Percentiles rank a stretch among this genome's conserved stretches.
phyloP scores from a whole-genome alignment of 2,888 invertebrate species.

The Drosophila yooni region DNA sequence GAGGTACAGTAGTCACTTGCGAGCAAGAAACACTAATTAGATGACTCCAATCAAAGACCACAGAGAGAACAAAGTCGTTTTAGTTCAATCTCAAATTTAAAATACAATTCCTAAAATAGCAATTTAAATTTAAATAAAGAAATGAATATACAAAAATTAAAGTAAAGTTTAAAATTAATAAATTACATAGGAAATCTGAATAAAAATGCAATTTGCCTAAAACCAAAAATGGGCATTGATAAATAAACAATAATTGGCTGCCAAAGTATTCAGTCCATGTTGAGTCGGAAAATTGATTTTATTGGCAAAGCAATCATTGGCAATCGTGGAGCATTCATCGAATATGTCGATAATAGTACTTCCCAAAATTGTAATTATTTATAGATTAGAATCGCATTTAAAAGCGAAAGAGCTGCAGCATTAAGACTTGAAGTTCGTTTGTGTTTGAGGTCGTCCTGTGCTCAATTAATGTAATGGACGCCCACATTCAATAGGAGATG shows the following conservation, averaged over 20 bases:
- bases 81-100: not conserved
- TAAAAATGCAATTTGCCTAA: not conserved
- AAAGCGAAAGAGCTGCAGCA: not conserved
- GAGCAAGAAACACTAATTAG: not conserved
- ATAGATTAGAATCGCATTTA: not conserved
- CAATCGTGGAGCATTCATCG: not conserved
- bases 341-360: not conserved
- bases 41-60: not conserved
- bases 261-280: not conserved
- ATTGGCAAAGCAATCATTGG: not conserved
- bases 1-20: not conserved
- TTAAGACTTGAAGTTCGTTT: not conserved
- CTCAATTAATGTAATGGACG: conserved; percentile 62
- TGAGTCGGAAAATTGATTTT: not conserved
- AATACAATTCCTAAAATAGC: not conserved
- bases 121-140: not conserved
- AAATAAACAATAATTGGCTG: not conserved
- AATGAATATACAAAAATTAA: not conserved
- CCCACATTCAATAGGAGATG: conserved; percentile 41
- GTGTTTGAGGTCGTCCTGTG: conserved; percentile 26
- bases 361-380: not conserved
- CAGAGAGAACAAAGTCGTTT: not conserved
- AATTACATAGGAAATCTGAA: not conserved
- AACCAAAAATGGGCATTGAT: not conserved
- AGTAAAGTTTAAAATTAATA: not conserved